A percentile compares a stretch with the other conserved stretches of the same genome.
These are phyloP conservation scores for Ephialtes manifestator DNA, from an alignment of 2,888 invertebrate genomes.

Conservation along the genomic window DNA sequence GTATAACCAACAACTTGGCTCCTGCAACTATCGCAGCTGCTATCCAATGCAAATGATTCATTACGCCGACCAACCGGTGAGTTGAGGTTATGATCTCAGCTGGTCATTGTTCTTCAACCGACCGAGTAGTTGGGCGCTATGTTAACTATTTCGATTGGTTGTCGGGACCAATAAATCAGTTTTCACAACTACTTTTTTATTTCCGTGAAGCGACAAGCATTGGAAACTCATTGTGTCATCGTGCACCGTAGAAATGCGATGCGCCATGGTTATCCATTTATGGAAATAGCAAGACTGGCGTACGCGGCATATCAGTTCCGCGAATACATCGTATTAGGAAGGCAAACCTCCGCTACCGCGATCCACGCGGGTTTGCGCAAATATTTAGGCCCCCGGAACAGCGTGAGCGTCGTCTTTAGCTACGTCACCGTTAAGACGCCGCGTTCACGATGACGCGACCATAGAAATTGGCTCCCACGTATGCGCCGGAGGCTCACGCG, in stretches of 20 bases:
- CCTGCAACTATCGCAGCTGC: no score
- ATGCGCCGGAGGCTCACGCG: background rate
- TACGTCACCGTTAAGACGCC: slow-evolving; percentile 76
- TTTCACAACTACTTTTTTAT: no score
- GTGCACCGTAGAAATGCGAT: slow-evolving; percentile 61
- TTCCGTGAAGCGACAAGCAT: slow-evolving; percentile 63
- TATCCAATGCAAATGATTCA: no score
- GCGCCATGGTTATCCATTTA: slow-evolving; percentile 69
- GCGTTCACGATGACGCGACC: slow-evolving; percentile 74
- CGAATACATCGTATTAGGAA: slow-evolving; percentile 40
- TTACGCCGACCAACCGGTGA: no score
- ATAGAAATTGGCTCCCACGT: slow-evolving; percentile 65
- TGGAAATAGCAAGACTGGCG: slow-evolving; percentile 56
- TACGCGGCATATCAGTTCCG: slow-evolving; percentile 45
- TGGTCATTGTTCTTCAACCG: no score
- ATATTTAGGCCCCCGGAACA: slow-evolving; percentile 73
- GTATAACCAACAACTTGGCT: no score
- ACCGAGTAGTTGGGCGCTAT: no score
- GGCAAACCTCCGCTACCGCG: slow-evolving; percentile 45
- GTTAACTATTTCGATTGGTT: no score
- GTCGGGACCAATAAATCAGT: no score
- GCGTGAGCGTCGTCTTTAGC: slow-evolving; percentile 61
- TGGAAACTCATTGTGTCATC: slow-evolving; percentile 66
- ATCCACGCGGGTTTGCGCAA: slow-evolving; percentile 68
- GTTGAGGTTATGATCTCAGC: no score